phyloP scores from a whole-genome alignment of 37 sponge, comb jelly and placozoan genomes.

The Axinella damicornis region DNA sequence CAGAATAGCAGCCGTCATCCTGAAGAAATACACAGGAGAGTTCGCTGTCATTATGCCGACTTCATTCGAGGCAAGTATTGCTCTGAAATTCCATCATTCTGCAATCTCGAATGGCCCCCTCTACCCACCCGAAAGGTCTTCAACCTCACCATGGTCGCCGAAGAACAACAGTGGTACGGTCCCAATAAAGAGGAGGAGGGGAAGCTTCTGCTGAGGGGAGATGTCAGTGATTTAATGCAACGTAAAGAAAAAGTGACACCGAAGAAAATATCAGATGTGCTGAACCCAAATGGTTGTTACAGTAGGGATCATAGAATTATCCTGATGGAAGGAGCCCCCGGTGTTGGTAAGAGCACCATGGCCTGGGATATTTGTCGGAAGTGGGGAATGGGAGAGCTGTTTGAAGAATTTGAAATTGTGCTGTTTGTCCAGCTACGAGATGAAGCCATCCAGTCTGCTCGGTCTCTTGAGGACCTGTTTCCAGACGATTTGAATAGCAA shows the following conservation, averaged over 20 bases:
- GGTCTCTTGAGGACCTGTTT: neutral
- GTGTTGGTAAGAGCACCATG: constrained; percentile 11
- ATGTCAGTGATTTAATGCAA: neutral
- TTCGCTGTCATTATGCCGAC: neutral
- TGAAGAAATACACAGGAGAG: too few relatives aligned
- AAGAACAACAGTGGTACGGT: neutral
- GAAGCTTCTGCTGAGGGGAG: too few relatives aligned
- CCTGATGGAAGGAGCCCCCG: constrained; percentile 23
- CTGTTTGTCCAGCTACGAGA: constrained; percentile 6
- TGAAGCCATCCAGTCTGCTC: neutral
- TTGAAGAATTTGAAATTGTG: neutral
- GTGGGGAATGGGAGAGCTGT: constrained; percentile 7
- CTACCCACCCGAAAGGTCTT: neutral
- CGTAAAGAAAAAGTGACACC: neutral
- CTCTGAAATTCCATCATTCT: neutral
- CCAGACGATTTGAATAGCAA: neutral
- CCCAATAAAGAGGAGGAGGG: neutral
- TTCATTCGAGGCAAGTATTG: neutral
- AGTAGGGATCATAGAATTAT: neutral
- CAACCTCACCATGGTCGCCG: neutral
- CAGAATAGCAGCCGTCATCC: too few relatives aligned
- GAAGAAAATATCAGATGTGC: neutral
- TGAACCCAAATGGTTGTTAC: too few relatives aligned
- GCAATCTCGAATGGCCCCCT: neutral
- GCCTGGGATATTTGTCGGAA: neutral